Evolutionary conservation across 2,888 invertebrate genomes (phyloP).

Genomic region (Dicranocentrus wangi): DNA sequence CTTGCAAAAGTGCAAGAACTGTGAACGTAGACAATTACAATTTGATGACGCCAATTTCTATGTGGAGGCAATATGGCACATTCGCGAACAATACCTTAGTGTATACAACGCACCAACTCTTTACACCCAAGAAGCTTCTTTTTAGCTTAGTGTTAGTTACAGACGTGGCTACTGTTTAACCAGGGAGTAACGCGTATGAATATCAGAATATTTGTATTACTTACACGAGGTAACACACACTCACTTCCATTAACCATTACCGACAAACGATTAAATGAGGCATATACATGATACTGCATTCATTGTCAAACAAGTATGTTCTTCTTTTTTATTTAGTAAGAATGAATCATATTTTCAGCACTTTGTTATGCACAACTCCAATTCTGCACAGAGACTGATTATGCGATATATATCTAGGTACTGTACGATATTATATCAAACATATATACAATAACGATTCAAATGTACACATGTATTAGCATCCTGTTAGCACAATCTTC

Average conservation of each 20-base stretch:
- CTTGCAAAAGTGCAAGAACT: too few relatives aligned
- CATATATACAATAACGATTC: not conserved
- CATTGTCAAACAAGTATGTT: not conserved
- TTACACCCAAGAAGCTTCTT: not conserved
- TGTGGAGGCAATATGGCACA: too few relatives aligned
- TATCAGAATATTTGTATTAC: not conserved
- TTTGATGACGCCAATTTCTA: too few relatives aligned
- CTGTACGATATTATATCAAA: not conserved
- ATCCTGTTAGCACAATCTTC: not conserved
- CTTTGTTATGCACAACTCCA: constrained; percentile 20
- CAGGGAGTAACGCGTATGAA: not conserved
- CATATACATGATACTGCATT: constrained; percentile 57
- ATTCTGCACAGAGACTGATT: constrained; percentile 43
- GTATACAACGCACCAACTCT: not conserved
- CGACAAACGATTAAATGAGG: too few relatives aligned
- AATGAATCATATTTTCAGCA: constrained; percentile 30
- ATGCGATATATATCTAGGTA: not conserved
- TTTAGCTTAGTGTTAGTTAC: not conserved
- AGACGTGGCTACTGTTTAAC: not conserved
- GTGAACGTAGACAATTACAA: too few relatives aligned
- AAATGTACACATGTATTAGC: not conserved
- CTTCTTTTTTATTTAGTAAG: not conserved
- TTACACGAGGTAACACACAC: not conserved
- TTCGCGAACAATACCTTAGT: not conserved
- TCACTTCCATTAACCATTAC: not conserved